Evolutionary conservation across 2,113 vertebrate genomes (phyloP).

Genomic region (Strix uralensis): DNA sequence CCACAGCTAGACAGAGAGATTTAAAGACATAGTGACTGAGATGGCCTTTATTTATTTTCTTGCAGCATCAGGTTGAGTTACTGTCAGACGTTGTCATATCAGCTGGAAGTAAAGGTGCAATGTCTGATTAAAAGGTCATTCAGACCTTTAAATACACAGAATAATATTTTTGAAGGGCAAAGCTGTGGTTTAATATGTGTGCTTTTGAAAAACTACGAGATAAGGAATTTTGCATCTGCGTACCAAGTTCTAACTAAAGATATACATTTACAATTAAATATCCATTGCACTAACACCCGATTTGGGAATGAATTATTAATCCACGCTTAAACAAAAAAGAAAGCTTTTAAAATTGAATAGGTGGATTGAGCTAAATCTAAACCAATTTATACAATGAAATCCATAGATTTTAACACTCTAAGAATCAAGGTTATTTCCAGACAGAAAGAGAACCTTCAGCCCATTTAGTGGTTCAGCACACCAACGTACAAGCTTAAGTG

Average conservation of each 20-base stretch:
- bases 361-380: not conserved
- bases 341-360: not conserved
- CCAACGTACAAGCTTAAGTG: not conserved
- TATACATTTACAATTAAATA: conserved; percentile 27
- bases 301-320: conserved; percentile 26
- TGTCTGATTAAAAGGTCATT: conserved; percentile 62
- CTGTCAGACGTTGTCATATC: conserved; percentile 20
- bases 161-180: conserved; percentile 48
- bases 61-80: conserved; percentile 17
- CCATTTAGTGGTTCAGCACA: not conserved
- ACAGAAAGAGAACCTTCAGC: not conserved
- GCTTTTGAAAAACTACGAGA: conserved; percentile 1
- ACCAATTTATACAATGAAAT: not conserved
- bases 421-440: conserved; percentile 8
- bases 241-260: conserved; percentile 29
- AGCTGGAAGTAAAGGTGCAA: conserved; percentile 50
- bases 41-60: conserved; percentile 51
- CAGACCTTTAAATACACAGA: conserved; percentile 43
- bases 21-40: conserved; percentile 9
- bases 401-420: not conserved
- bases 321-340: not conserved
- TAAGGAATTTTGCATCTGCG: not conserved
- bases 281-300: not conserved
- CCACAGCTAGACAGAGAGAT: not conserved
- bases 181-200: not conserved